These are phyloP conservation scores for Zeugodacus cucurbitae DNA, from an alignment of 1,140 invertebrate species.

Conservation along the genomic window DNA sequence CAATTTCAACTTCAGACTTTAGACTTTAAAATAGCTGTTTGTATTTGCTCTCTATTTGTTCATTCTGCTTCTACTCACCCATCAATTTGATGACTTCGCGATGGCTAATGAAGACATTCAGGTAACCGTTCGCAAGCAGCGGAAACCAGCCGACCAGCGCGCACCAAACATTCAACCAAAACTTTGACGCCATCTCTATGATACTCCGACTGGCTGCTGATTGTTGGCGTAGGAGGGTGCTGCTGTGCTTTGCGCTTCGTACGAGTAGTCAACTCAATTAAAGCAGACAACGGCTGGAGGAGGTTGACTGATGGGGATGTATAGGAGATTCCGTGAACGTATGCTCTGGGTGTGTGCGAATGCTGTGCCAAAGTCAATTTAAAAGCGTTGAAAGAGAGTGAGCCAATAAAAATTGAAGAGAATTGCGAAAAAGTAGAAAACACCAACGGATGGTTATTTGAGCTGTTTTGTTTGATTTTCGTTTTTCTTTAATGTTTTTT, in stretches of 20 bases:
- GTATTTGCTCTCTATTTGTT: not conserved
- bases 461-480: slow-evolving; percentile 34
- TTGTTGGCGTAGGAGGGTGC: not conserved
- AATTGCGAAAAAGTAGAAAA: not conserved
- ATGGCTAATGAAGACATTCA: slow-evolving; percentile 82
- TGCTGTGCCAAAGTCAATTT: slow-evolving; percentile 36
- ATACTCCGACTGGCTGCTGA: not conserved
- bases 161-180: slow-evolving; percentile 44
- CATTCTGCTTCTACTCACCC: slow-evolving; percentile 68
- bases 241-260: not conserved
- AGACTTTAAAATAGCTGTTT: too few species aligned
- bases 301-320: not conserved
- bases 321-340: not conserved
- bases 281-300: not conserved
- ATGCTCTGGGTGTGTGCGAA: not conserved
- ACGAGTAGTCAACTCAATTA: not conserved
- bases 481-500: not conserved
- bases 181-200: slow-evolving; percentile 40
- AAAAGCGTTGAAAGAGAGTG: not conserved
- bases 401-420: slow-evolving; percentile 29
- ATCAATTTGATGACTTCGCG: slow-evolving; percentile 80
- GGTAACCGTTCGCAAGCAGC: slow-evolving; percentile 68
- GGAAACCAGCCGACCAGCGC: slow-evolving; percentile 51
- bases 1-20: too few species aligned
- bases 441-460: not conserved